phyloP scores from a whole-genome alignment of 1,140 invertebrate genomes.

The Heliconius nattereri region DNA sequence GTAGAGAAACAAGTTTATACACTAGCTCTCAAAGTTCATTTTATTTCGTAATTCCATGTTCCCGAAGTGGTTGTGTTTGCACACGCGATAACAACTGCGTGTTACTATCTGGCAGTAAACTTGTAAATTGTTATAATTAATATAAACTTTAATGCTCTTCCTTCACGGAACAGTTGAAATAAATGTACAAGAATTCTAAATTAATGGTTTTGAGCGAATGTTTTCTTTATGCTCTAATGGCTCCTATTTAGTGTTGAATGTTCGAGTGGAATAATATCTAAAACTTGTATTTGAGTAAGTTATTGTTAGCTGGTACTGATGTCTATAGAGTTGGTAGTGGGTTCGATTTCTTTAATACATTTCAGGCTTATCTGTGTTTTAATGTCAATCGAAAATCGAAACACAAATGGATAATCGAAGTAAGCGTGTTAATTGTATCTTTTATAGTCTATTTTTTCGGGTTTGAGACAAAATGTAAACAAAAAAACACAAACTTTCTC shows the following conservation, averaged over 20 bases:
- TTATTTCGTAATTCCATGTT: constrained; percentile 34
- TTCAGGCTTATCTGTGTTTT: too few relatives aligned
- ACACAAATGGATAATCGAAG: too few relatives aligned
- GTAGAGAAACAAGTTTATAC: neutral
- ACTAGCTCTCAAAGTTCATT: constrained; percentile 8
- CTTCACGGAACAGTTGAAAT: constrained; percentile 40
- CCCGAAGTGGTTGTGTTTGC: constrained; percentile 41
- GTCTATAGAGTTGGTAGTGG: too few relatives aligned
- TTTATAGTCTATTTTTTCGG: too few relatives aligned
- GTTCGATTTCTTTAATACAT: too few relatives aligned
- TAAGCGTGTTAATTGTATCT: too few relatives aligned
- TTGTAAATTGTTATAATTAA: constrained; percentile 47
- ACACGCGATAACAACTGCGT: constrained; percentile 41
- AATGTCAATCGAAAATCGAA: too few relatives aligned
- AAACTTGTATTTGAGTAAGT: too few relatives aligned
- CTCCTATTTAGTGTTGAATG: neutral
- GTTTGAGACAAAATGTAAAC: too few relatives aligned
- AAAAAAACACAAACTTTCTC: too few relatives aligned
- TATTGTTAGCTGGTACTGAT: too few relatives aligned
- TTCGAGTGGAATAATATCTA: neutral
- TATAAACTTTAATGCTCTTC: constrained; percentile 47
- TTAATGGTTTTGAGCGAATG: constrained; percentile 2
- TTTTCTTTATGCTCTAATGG: constrained; percentile 12
- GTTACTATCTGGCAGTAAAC: constrained; percentile 37
- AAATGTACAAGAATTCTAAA: constrained; percentile 34